A percentile compares a stretch with the other conserved stretches of the same genome.
Evolutionary conservation across 1,140 invertebrate species (phyloP).

Genomic region (Hypothenemus hampei): DNA sequence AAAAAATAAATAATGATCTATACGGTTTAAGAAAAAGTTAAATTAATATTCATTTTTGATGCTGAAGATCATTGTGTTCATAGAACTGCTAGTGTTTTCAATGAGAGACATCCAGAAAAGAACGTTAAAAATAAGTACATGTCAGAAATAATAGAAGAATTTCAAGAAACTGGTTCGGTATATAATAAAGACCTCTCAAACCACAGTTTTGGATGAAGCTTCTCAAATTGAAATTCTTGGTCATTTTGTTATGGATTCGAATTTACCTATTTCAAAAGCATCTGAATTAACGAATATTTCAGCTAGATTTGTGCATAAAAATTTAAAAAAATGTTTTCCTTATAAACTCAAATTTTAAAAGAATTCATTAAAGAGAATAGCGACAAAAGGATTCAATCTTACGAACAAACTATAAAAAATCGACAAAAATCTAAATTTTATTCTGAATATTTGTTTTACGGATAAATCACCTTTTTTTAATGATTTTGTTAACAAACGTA

Average conservation of each 20-base stretch:
- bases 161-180: not conserved
- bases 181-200: not conserved
- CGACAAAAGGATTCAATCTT: not conserved
- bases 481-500: not conserved
- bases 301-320: not conserved
- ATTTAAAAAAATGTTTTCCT: not conserved
- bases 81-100: not conserved
- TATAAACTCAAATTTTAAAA: not conserved
- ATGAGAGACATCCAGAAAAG: constrained; percentile 1
- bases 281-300: not conserved
- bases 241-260: not conserved
- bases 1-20: too few species aligned
- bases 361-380: not conserved
- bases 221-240: not conserved
- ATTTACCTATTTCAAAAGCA: not conserved
- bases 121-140: not conserved
- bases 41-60: too few species aligned
- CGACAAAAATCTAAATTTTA: not conserved
- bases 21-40: too few species aligned
- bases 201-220: not conserved
- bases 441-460: not conserved
- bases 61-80: not conserved
- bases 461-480: not conserved
- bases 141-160: not conserved
- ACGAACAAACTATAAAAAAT: not conserved